Conservation (phyloP, 1,140 invertebrate genomes). For the Sesamia nonagrioides region DNA sequence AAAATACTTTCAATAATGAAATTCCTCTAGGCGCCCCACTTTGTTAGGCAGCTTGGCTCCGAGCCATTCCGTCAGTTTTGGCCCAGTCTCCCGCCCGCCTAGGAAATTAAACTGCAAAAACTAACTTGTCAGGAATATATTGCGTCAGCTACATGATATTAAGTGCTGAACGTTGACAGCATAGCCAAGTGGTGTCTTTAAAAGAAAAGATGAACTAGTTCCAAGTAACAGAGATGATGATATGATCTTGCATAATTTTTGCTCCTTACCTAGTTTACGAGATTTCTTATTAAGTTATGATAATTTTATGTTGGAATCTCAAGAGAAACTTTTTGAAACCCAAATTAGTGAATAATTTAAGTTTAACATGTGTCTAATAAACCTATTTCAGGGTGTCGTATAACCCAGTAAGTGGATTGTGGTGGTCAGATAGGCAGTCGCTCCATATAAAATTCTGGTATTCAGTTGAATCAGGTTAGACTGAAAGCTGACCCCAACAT, state of each 20-base stretch:
- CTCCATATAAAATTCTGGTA: no score
- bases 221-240: not conserved
- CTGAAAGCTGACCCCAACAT: not conserved
- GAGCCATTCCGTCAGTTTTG: conserved; percentile 69
- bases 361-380: no score
- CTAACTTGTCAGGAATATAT: conserved; percentile 63
- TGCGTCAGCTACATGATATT: conserved; percentile 54
- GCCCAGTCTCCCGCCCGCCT: conserved; percentile 56
- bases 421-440: no score
- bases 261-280: no score
- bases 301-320: no score
- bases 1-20: conserved; percentile 77
- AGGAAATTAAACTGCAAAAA: conserved; percentile 69
- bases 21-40: conserved; percentile 68
- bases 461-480: no score
- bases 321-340: no score
- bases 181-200: conserved; percentile 6
- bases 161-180: conserved; percentile 26
- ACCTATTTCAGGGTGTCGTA: no score
- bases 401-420: no score
- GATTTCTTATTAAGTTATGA: no score
- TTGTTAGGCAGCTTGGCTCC: conserved; percentile 67
- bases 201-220: conserved; percentile 29
- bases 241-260: not conserved
- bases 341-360: no score